These are phyloP conservation scores for Stenolophus ochropezus DNA, from an alignment of 2,888 invertebrate species.

Conservation along the genomic window DNA sequence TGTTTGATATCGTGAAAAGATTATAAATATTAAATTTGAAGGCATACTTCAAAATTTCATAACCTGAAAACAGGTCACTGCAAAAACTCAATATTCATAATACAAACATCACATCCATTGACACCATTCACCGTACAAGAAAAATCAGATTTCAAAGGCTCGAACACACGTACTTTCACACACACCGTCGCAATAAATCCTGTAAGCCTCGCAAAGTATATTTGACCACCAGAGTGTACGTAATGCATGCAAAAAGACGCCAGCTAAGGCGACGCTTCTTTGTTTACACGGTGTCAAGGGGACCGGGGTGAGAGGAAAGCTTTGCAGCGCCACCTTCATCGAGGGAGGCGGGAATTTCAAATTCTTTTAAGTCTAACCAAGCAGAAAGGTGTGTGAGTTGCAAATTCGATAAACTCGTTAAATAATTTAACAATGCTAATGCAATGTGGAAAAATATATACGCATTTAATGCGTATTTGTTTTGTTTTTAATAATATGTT, in stretches of 20 bases:
- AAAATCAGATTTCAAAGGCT: slow-evolving; percentile 47
- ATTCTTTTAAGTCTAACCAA: not conserved
- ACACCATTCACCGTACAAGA: slow-evolving; percentile 2
- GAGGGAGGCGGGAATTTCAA: not conserved
- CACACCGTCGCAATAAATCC: slow-evolving; percentile 19
- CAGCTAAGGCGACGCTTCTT: slow-evolving; percentile 14
- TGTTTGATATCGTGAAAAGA: no score
- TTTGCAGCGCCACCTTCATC: slow-evolving; percentile 4
- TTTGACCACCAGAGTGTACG: slow-evolving; percentile 54
- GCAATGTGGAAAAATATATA: not conserved
- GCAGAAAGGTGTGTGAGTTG: not conserved
- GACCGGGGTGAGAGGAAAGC: slow-evolving; percentile 1
- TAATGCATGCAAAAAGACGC: slow-evolving; percentile 47
- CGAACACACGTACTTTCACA: not conserved
- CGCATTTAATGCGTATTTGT: not conserved
- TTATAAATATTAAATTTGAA: no score
- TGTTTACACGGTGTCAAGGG: slow-evolving; percentile 39
- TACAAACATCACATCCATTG: slow-evolving; percentile 4
- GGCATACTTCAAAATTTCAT: no score
- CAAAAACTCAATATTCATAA: slow-evolving; percentile 29
- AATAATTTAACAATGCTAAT: not conserved
- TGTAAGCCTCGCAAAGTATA: slow-evolving; percentile 46
- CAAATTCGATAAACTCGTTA: not conserved
- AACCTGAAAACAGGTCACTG: not conserved
- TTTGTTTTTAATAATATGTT: not conserved